These are phyloP conservation scores for Aleadryas rufinucha DNA, from an alignment of 2,113 vertebrate genomes.

Conservation along the genomic window DNA sequence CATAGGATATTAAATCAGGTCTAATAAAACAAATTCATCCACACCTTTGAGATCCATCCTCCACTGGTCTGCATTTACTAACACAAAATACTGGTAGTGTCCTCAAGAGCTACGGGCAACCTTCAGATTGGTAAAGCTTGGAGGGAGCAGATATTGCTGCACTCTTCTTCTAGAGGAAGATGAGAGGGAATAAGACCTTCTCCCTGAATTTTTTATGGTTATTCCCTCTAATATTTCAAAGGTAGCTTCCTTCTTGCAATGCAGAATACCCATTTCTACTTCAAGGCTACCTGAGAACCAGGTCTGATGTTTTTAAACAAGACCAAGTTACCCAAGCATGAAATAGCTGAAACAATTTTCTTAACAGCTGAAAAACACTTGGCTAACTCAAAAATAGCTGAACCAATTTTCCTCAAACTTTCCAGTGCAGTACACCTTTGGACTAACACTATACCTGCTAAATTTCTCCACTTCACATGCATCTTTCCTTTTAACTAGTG, in stretches of 20 bases:
- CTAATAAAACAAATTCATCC: background rate
- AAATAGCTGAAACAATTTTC: conserved; percentile 67
- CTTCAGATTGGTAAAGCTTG: background rate
- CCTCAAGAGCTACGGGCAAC: background rate
- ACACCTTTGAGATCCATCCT: background rate
- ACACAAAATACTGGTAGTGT: background rate
- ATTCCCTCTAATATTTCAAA: background rate
- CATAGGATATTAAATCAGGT: background rate
- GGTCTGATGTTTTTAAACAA: conserved; percentile 61
- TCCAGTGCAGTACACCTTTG: conserved; percentile 34
- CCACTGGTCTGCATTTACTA: background rate
- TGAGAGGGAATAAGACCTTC: background rate
- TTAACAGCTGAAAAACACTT: conserved; percentile 68
- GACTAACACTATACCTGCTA: conserved; percentile 1
- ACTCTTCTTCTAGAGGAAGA: background rate
- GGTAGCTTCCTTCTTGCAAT: background rate
- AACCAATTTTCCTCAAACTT: conserved; percentile 61
- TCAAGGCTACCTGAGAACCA: background rate
- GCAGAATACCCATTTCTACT: conserved; percentile 9
- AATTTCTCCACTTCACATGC: background rate
- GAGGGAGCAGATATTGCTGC: background rate
- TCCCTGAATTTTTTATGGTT: background rate
- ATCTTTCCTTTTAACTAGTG: background rate
- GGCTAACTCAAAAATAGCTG: conserved; percentile 60
- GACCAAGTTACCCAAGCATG: background rate